Conservation (phyloP, 2,888 invertebrate species). For the Drosophila niveifrons region DNA sequence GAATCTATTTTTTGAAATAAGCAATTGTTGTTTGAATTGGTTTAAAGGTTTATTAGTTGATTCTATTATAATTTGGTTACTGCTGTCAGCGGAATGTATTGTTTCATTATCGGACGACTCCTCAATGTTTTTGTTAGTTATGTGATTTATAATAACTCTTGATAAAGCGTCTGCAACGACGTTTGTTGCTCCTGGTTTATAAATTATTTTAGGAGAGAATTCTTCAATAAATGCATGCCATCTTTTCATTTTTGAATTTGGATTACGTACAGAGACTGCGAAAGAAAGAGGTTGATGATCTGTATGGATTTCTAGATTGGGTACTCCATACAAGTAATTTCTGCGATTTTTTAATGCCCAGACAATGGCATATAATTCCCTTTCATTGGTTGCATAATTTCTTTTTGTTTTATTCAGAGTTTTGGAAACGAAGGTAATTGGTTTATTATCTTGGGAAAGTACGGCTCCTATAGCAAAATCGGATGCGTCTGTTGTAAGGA, state of each 20-base stretch:
- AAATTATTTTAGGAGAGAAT: not conserved
- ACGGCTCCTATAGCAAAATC: no score
- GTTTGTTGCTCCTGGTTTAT: not conserved
- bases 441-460: no score
- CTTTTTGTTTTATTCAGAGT: constrained; percentile 10
- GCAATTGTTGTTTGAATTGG: no score
- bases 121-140: no score
- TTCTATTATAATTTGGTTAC: no score
- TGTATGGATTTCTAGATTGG: not conserved
- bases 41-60: no score
- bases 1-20: no score
- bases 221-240: not conserved
- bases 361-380: not conserved
- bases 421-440: not conserved
- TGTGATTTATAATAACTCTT: no score
- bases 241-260: not conserved
- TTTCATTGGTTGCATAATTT: constrained; percentile 1
- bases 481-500: no score
- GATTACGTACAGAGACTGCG: not conserved
- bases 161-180: no score
- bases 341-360: not conserved
- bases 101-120: no score
- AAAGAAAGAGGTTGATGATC: constrained; percentile 1
- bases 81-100: no score
- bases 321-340: not conserved